Percentiles rank a stretch among this genome's conserved stretches.
phyloP scores from a whole-genome alignment of 2,888 invertebrate species.

The Onthophagus sagittarius region DNA sequence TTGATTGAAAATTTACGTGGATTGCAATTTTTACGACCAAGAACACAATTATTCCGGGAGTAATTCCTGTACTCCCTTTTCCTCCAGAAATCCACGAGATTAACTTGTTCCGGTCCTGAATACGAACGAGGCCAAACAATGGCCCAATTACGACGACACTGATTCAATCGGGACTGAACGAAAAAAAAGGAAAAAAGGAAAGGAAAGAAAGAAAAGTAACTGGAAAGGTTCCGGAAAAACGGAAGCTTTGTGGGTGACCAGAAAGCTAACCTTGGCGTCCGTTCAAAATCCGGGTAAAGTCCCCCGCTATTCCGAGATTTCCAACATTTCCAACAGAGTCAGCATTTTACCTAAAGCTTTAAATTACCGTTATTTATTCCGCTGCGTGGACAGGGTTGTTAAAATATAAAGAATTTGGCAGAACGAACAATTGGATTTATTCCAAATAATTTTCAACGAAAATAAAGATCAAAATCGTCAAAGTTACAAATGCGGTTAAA shows the following conservation, averaged over 20 bases:
- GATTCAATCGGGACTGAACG: background rate
- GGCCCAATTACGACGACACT: background rate
- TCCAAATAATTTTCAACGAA: background rate
- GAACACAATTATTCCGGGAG: background rate
- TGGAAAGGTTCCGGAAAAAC: background rate
- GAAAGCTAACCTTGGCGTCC: background rate
- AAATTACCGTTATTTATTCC: background rate
- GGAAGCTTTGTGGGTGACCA: background rate
- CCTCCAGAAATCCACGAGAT: background rate
- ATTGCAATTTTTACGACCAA: background rate
- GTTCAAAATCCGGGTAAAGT: background rate
- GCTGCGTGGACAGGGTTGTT: background rate
- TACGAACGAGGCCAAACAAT: background rate
- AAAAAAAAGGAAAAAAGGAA: background rate
- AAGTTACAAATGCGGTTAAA: background rate
- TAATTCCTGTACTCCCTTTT: background rate
- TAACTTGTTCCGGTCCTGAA: background rate
- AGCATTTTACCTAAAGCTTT: background rate
- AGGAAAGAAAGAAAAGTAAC: background rate
- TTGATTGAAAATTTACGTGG: too few species aligned
- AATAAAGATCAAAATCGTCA: too few species aligned
- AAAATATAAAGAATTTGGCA: background rate
- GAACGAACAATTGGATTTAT: background rate
- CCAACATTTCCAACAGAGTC: background rate
- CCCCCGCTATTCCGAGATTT: background rate